These are phyloP conservation scores for Drosophila subsilvestris DNA, from an alignment of 2,888 invertebrate species.

Conservation along the genomic window DNA sequence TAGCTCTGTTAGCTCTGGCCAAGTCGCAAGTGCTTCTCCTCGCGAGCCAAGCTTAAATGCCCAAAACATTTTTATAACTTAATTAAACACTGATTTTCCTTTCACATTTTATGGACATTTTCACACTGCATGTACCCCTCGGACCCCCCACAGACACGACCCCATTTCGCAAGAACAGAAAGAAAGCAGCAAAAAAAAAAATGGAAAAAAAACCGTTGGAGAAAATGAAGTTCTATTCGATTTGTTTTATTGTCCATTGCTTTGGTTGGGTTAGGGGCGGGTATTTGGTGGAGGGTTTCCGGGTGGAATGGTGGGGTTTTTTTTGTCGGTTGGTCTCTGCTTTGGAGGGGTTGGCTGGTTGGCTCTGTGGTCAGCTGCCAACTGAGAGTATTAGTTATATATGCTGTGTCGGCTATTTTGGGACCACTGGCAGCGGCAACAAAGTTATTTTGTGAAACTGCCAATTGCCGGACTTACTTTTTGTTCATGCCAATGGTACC, in stretches of 20 bases:
- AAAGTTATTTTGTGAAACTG: conserved; percentile 72
- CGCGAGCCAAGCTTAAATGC: conserved; percentile 46
- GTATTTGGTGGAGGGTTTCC: conserved; percentile 10
- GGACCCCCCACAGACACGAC: conserved; percentile 12
- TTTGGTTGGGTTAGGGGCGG: conserved; percentile 9
- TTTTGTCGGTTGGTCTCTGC: conserved; percentile 9
- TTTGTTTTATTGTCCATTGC: conserved; percentile 73
- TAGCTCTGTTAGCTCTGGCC: conserved; percentile 11
- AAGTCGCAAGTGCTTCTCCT: conserved; percentile 7
- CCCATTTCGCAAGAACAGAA: conserved; percentile 38
- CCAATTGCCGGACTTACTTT: conserved; percentile 65
- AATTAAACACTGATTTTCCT: conserved; percentile 75
- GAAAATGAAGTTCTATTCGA: conserved; percentile 67
- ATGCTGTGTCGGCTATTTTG: conserved; percentile 65
- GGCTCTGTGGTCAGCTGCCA: conserved; percentile 57
- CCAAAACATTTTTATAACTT: conserved; percentile 74
- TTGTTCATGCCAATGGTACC: conserved; percentile 32
- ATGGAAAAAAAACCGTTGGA: conserved; percentile 39
- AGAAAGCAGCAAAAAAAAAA: conserved; percentile 2
- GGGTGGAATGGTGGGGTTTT: conserved; percentile 13
- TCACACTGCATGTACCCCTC: conserved; percentile 26
- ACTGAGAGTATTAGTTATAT: conserved; percentile 58
- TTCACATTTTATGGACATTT: conserved; percentile 49
- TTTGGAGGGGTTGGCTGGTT: conserved; percentile 41
- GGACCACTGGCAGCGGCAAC: conserved; percentile 31